phyloP scores from a whole-genome alignment of 2,888 invertebrate species.

The Exocentrus adspersus region DNA sequence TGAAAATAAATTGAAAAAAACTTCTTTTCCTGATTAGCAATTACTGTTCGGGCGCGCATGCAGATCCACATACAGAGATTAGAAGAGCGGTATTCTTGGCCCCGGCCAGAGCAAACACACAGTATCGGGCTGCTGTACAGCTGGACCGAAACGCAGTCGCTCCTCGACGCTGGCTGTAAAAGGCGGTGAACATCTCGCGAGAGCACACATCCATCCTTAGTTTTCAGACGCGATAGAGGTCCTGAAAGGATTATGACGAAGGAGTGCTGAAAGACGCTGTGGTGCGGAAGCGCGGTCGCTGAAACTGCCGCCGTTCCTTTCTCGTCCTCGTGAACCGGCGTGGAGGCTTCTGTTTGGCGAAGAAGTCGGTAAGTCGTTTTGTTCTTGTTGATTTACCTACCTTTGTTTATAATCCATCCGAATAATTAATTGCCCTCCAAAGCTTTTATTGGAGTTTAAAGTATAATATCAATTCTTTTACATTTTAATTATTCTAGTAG shows the following conservation, averaged over 20 bases:
- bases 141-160: slow-evolving; percentile 46
- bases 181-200: too few species aligned
- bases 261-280: slow-evolving; percentile 38
- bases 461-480: too few species aligned
- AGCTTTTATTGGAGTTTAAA: too few species aligned
- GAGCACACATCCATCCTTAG: too few species aligned
- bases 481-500: too few species aligned
- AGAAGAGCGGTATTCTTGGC: too few species aligned
- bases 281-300: slow-evolving; percentile 28
- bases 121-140: slow-evolving; percentile 49
- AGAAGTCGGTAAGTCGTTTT: slow-evolving; percentile 19
- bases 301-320: slow-evolving; percentile 3
- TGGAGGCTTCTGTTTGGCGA: background rate
- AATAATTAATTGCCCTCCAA: too few species aligned
- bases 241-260: too few species aligned
- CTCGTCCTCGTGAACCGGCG: slow-evolving; percentile 17
- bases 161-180: slow-evolving; percentile 53
- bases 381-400: too few species aligned
- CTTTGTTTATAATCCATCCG: too few species aligned
- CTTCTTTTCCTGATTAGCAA: slow-evolving; percentile 33
- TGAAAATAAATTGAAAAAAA: slow-evolving; percentile 12
- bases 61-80: slow-evolving; percentile 39
- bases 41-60: slow-evolving; percentile 34
- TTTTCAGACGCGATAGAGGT: too few species aligned
- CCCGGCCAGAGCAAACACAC: slow-evolving; percentile 33